Evolutionary conservation across 2,797 vertebrate genomes (phyloP), one percentile per base, ranked within the genome.

Genomic region (Hypotaenidia okinawae): DNA sequence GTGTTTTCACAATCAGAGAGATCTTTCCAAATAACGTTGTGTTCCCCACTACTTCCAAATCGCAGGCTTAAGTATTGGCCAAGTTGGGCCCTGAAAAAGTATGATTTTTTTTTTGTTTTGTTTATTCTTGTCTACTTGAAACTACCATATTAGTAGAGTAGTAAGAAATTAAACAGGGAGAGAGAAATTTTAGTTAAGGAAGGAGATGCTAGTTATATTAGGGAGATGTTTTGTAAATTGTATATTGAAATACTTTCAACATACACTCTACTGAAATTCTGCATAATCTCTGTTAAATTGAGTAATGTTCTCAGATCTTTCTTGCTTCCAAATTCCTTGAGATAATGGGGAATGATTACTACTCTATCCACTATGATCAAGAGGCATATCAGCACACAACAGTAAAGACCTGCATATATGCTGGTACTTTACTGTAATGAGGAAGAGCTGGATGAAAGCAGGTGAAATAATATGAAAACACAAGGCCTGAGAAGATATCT

Each of bases 231-330:
- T 88, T 45, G 2, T 55, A 62, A 84, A 66, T 43, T 68, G 82
- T 47, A 87, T 91, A 87, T 82, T 78, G 66, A 93, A 49, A 84
- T 82, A 90, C 51, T 95, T 96, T n/a, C 35, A 85, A 55, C 13
- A 49, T 41, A 58, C 5, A 19, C 6, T 55, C 22, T 35, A 30
- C 5, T 73, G 35, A 72, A 87, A 55, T 68, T 61, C 52, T 19
- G 8, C 4, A 55, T 45, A 17, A 66, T 17, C 11, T 69, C 32
- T 73, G 41, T 39, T 55, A 62, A 75, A 69, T 0, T n/a, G 21
- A 54, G 30, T 35, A 23, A 82, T 52, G 27, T 33, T 75, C 33
- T 74, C 51, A 78, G 13, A 63, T 75, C 16, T 54, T 79, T 80
- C 58, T 63, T 84, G 43, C 47, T 90, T 78, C n/a, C n/a, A 10